Evolutionary conservation across 2,797 vertebrate genomes (phyloP).

Genomic region (Dallia pectoralis): DNA sequence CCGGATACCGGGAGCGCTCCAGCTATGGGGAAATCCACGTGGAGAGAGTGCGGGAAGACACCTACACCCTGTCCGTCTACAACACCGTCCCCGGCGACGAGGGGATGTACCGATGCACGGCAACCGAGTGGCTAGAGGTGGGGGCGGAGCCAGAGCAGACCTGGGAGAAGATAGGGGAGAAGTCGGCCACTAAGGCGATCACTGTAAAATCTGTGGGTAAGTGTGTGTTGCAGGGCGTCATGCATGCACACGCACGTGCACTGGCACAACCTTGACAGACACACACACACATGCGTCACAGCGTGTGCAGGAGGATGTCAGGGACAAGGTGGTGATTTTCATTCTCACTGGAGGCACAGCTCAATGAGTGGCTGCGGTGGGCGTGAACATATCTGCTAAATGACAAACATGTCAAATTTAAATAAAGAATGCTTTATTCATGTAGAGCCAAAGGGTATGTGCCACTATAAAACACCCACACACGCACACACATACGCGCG

Average conservation of each 20-base stretch:
- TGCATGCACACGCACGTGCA: background rate
- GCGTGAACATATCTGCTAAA: no score
- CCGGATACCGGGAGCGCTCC: slow-evolving; percentile 57
- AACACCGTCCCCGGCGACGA: slow-evolving; percentile 69
- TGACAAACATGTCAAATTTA: background rate
- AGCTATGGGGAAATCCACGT: slow-evolving; percentile 63
- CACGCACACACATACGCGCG: slow-evolving; percentile 25
- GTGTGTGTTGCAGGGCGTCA: slow-evolving; percentile 31
- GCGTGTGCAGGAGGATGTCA: slow-evolving; percentile 3
- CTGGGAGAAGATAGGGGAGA: slow-evolving; percentile 91
- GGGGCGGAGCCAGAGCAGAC: slow-evolving; percentile 72
- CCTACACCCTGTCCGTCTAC: slow-evolving; percentile 77
- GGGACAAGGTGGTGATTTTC: background rate
- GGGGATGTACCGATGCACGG: slow-evolving; percentile 77
- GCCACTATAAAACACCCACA: slow-evolving; percentile 40
- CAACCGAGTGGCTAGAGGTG: slow-evolving; percentile 72
- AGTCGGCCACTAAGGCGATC: slow-evolving; percentile 72
- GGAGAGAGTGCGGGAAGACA: slow-evolving; percentile 65
- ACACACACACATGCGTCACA: background rate
- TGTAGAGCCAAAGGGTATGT: slow-evolving; percentile 44
- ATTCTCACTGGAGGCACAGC: slow-evolving; percentile 15
- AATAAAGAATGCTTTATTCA: slow-evolving; percentile 64
- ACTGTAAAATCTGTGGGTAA: slow-evolving; percentile 90
- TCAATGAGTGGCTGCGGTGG: slow-evolving; percentile 30
- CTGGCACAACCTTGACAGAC: slow-evolving; percentile 8